phyloP scores from a whole-genome alignment of 2,113 vertebrate species.

The Gorsachius goisagi region DNA sequence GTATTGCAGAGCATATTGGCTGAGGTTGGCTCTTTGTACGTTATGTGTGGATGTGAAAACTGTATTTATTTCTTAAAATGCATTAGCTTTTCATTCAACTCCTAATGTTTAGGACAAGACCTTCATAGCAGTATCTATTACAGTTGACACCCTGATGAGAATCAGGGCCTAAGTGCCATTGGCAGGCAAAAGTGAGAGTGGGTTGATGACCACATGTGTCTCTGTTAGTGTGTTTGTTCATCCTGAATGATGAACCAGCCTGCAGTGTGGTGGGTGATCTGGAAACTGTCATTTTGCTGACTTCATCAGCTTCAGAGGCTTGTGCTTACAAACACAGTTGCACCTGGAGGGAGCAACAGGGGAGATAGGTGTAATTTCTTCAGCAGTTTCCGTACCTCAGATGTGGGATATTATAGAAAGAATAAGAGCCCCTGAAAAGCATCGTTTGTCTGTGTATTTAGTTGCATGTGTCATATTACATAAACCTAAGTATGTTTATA shows the following conservation, averaged over 20 bases:
- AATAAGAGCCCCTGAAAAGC: neutral
- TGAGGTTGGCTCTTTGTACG: neutral
- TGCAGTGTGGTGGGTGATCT: neutral
- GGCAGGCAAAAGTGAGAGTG: neutral
- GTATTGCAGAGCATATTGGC: neutral
- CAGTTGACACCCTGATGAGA: neutral
- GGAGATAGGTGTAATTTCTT: neutral
- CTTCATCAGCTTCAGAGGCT: neutral
- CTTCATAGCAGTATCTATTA: neutral
- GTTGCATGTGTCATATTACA: neutral
- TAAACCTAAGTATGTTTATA: neutral
- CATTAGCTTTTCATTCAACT: neutral
- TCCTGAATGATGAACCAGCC: neutral
- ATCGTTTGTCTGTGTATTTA: neutral
- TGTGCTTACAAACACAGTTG: rapidly evolving
- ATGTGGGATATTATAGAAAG: neutral
- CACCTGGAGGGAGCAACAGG: neutral
- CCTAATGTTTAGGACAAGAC: neutral
- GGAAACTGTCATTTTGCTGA: neutral
- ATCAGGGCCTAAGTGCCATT: neutral
- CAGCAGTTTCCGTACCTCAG: neutral
- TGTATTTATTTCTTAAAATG: neutral
- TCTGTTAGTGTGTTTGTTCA: neutral
- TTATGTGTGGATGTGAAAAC: neutral
- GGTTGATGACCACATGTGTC: neutral